These are phyloP conservation scores for Noctilio leporinus DNA, from an alignment of 2,113 vertebrate genomes.

Conservation along the genomic window DNA sequence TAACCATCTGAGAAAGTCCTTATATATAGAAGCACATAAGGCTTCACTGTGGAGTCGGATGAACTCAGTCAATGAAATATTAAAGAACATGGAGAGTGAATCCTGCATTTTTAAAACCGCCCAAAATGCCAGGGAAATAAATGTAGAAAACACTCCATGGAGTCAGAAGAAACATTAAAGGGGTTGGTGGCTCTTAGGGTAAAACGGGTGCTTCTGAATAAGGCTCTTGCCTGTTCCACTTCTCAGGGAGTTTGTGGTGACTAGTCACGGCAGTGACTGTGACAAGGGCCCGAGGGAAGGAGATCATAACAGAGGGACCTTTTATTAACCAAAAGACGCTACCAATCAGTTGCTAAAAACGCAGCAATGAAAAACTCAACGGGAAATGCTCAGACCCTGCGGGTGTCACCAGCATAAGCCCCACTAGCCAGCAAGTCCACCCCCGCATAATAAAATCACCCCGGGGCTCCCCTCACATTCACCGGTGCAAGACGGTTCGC, in stretches of 20 bases:
- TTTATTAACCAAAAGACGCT: neutral
- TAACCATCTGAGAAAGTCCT: neutral
- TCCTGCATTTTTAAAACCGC: neutral
- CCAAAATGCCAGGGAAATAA: neutral
- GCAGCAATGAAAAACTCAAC: neutral
- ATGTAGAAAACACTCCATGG: constrained; percentile 30
- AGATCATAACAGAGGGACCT: neutral
- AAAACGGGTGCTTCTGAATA: constrained; percentile 27
- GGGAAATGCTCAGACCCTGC: neutral
- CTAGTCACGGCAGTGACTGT: neutral
- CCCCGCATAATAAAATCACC: neutral
- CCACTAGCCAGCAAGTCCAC: neutral
- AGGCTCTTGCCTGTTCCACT: neutral
- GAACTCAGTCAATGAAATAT: constrained; percentile 29
- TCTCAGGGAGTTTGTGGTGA: neutral
- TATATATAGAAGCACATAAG: neutral
- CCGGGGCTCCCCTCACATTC: neutral
- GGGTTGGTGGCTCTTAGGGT: neutral
- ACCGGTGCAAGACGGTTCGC: neutral
- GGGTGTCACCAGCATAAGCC: neutral
- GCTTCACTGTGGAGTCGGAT: neutral
- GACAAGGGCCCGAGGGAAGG: neutral
- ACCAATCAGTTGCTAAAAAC: neutral
- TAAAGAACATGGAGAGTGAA: constrained; percentile 27
- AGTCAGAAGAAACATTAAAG: constrained; percentile 34